These are phyloP conservation scores for Phortica okadai DNA, from an alignment of 2,888 invertebrate species.

Conservation along the genomic window DNA sequence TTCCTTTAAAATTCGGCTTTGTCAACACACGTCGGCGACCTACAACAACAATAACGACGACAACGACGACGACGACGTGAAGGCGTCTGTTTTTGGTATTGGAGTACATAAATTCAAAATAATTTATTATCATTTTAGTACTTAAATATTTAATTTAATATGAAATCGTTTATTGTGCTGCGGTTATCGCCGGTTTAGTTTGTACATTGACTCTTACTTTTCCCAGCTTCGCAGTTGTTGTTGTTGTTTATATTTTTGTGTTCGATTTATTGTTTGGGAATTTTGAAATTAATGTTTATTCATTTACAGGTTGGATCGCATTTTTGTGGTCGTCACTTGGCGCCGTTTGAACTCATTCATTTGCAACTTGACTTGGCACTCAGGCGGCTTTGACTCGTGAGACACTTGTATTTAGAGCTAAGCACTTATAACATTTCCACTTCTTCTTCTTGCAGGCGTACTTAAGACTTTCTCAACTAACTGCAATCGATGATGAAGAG, in stretches of 20 bases:
- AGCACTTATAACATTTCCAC: too few relatives aligned
- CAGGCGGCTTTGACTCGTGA: not conserved
- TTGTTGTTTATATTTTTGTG: not conserved
- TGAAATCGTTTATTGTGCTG: not conserved
- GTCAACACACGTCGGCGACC: not conserved
- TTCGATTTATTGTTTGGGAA: not conserved
- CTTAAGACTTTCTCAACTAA: too few relatives aligned
- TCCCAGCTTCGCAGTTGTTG: too few relatives aligned
- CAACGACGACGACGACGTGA: not conserved
- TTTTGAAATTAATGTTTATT: not conserved
- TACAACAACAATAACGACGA: constrained; percentile 13
- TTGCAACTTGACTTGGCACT: not conserved
- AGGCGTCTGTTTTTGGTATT: not conserved
- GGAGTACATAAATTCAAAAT: not conserved
- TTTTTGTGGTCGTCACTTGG: constrained; percentile 7
- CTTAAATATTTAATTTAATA: not conserved
- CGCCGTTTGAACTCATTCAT: not conserved
- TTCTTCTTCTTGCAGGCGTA: too few relatives aligned
- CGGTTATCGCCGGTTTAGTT: constrained; percentile 5
- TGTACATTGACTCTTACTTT: constrained; percentile 17
- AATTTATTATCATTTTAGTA: constrained; percentile 18
- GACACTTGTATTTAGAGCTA: too few relatives aligned
- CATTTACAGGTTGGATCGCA: constrained; percentile 84
- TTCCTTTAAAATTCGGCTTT: not conserved
- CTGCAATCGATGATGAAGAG: too few relatives aligned